phyloP scores from a whole-genome alignment of 1,140 invertebrate species.

The Achatina immaculata region DNA sequence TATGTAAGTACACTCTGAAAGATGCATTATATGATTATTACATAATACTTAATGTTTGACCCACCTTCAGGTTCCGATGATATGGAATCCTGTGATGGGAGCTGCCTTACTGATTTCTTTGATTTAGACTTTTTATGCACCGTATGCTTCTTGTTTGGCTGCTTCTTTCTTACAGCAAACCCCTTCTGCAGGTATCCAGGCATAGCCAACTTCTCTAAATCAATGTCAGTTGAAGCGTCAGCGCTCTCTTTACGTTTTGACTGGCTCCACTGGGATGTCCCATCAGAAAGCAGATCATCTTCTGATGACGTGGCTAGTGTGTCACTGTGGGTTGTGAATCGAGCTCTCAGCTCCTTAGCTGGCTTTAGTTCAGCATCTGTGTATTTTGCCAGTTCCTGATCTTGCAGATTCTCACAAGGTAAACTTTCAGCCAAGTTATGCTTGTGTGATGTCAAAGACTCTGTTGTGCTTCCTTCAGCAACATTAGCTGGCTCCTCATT shows the following conservation, averaged over 20 bases:
- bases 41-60: too few relatives aligned
- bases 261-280: background rate
- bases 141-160: background rate
- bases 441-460: background rate
- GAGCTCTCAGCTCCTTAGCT: constrained; percentile 21
- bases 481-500: background rate
- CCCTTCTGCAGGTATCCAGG: constrained; percentile 21
- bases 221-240: constrained; percentile 34
- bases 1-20: too few relatives aligned
- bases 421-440: background rate
- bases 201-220: constrained; percentile 26
- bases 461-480: background rate
- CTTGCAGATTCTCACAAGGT: background rate
- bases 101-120: background rate
- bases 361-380: background rate
- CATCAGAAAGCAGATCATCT: background rate
- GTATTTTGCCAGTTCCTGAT: constrained; percentile 22
- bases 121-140: background rate
- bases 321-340: background rate
- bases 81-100: background rate
- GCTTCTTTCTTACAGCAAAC: constrained; percentile 13
- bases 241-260: background rate
- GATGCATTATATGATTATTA: too few relatives aligned
- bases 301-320: background rate
- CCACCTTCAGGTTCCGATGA: constrained; percentile 21